Base-by-base conservation (phyloP, 2,888 invertebrate genomes). In the Chrysodeixis includens region DNA sequence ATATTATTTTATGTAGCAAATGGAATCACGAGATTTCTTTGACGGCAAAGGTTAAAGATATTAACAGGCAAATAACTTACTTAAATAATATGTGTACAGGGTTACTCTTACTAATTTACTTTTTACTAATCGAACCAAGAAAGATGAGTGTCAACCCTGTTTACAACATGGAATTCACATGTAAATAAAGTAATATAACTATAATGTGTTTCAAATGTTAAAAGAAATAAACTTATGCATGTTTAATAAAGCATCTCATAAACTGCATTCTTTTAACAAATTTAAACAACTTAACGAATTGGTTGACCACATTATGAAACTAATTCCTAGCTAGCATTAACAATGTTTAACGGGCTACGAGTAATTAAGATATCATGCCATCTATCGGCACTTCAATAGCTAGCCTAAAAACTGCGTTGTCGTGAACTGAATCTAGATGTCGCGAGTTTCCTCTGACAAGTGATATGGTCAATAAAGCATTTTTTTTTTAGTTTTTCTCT, bases 121-220 rank as follows among this genome's bases (percentile, higher is more conserved):
- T 14, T 6, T 44, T 8, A 10, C 26, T 6, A 26, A 26, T 26
- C 26, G 26, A 26, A 26, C 26, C 26, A 6, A 22, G 9, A 22
- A 10, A 40, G 3, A 9, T 8, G 14, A 2, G 57, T 7, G 18
- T 6, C 61, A 71, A 6, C 71, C 70, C 61, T 65, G 16, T 12
- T 3, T 12, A 16, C 30, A 12, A 56, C 46, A 60, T 54, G 22
- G 14, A 56, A 59, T 58, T 58, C 32, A 57, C 20, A 57, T 61
- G 52, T 57, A 52, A 60, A 70, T 66, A 66, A 54, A 54, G 22
- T 35, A 60, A 54, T 71, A 51, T 30, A 51, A 35, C 56, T 26
- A 18, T 55, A 55, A 66, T 61, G 46, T 57, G 51, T 62, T 63
- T 56, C 6, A 58, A 67, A 71, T 71, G 63, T 66, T 61, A 72